Evolutionary conservation across 2,797 vertebrate genomes (phyloP).

Genomic region (Florisuga fusca): DNA sequence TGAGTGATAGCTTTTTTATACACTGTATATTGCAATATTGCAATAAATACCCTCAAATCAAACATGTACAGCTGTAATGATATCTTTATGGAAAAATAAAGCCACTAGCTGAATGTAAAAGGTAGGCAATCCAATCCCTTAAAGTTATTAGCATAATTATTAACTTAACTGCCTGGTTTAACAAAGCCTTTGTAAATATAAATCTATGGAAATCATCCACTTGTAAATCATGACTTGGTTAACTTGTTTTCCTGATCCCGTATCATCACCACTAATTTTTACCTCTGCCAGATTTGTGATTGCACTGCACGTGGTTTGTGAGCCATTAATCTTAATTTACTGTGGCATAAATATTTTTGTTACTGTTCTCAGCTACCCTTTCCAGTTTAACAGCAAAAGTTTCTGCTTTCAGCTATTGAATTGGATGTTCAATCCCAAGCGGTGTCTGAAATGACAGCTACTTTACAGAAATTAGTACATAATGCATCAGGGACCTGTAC

Average conservation of each 20-base stretch:
- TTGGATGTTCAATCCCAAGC: not conserved
- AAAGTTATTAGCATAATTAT: not conserved
- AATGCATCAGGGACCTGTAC: not conserved
- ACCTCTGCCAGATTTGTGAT: not conserved
- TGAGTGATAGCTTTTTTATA: constrained; percentile 17
- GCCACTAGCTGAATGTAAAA: not conserved
- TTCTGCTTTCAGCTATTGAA: not conserved
- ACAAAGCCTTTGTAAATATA: not conserved
- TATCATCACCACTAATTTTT: not conserved
- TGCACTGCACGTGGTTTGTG: not conserved
- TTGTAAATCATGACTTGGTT: not conserved
- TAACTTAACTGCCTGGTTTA: not conserved
- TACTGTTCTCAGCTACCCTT: not conserved
- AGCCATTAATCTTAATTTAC: not conserved
- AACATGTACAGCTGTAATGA: not conserved
- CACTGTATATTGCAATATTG: not conserved
- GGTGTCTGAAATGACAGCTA: not conserved
- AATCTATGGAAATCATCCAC: not conserved
- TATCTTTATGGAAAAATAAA: not conserved
- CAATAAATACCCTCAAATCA: not conserved
- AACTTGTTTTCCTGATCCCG: not conserved
- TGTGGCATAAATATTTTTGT: not conserved
- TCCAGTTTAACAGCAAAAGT: not conserved
- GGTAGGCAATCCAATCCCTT: not conserved
- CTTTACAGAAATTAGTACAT: not conserved